Conservation (phyloP, 2,888 invertebrate species). For the Megamerina dolium region DNA sequence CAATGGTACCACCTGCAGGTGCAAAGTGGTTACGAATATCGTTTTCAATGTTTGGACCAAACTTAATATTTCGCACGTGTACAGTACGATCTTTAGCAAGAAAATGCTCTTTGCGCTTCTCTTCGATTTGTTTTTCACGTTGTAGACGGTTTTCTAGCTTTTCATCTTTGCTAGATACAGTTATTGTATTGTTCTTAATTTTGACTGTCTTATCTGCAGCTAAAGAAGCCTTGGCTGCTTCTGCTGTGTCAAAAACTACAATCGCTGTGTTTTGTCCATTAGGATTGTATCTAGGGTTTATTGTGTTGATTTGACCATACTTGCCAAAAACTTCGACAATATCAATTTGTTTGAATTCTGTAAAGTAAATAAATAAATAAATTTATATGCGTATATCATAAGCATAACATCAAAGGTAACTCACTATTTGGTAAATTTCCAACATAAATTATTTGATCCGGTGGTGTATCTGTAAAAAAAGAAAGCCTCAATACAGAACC, state of each 20-base stretch:
- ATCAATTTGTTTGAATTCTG: constrained; percentile 28
- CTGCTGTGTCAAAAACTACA: constrained; percentile 27
- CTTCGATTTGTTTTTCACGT: constrained; percentile 1
- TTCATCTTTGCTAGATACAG: constrained; percentile 5
- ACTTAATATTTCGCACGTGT: constrained; percentile 16
- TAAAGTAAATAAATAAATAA: neutral
- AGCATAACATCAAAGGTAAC: constrained; percentile 11
- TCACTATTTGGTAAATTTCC: constrained; percentile 29
- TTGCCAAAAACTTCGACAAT: constrained; percentile 30
- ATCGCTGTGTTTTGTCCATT: constrained; percentile 14
- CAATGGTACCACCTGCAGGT: constrained; percentile 29
- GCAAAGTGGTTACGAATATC: constrained; percentile 24
- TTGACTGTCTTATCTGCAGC: constrained; percentile 21
- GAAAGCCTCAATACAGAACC: too few species aligned
- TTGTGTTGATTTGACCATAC: constrained; percentile 28
- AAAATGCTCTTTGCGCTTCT: constrained; percentile 4
- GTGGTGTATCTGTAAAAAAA: constrained; percentile 23
- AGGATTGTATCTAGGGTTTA: constrained; percentile 16
- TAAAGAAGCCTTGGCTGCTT: constrained; percentile 26
- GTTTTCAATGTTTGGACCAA: constrained; percentile 21
- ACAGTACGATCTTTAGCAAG: constrained; percentile 23
- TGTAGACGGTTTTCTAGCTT: neutral
- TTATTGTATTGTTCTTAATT: constrained; percentile 8
- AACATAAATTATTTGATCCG: constrained; percentile 20
- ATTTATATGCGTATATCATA: neutral